Evolutionary conservation across 2,888 invertebrate genomes (phyloP), one percentile per base, ranked within the genome.

Genomic region (Lasius platythorax): DNA sequence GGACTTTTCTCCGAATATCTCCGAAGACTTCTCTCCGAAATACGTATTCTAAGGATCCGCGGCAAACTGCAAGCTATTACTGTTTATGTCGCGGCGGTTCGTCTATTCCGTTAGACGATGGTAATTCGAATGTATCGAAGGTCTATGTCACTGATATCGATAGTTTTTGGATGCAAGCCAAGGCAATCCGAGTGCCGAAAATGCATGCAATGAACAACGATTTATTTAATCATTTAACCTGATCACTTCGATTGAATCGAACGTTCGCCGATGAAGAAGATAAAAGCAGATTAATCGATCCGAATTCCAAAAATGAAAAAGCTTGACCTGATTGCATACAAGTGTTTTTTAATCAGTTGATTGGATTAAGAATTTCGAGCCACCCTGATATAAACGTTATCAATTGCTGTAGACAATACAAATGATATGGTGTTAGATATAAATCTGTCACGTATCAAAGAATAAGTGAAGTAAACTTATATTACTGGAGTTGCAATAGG

Each of bases 161-260:
- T 75, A 63, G 74, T 88, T 61, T 81, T 87, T 92, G 92, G 92
- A 87, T 66, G 61, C 18, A 33, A 30, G 91, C 92, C 92, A 92
- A 91, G 83, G 87, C 90, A 88, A 92, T 90, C 88, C 86, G 88
- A 67, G 6, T 89, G 88, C 75, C 88, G 85, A 87, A 89, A 89
- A 91, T 91, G 89, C 89, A 89, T 91, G 84, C 89, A 86, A 92
- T 87, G 86, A 90, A 86, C 88, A 88, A 85, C 85, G 91, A 91
- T 92, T 92, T 91, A 90, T 92, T 91, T 90, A 89, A 84, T 85
- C 82, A 81, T 87, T 84, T 84, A 23, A 61, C 43, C 30, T 66
- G 78, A 82, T 84, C 87, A 68, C 63, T 82, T 85, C 84, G 79
- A 86, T 88, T 88, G 74, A 87, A 64, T 79, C 68, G 30, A 85